Conservation (phyloP, 2,797 vertebrate genomes). For the Zenarchopterus dispar region DNA sequence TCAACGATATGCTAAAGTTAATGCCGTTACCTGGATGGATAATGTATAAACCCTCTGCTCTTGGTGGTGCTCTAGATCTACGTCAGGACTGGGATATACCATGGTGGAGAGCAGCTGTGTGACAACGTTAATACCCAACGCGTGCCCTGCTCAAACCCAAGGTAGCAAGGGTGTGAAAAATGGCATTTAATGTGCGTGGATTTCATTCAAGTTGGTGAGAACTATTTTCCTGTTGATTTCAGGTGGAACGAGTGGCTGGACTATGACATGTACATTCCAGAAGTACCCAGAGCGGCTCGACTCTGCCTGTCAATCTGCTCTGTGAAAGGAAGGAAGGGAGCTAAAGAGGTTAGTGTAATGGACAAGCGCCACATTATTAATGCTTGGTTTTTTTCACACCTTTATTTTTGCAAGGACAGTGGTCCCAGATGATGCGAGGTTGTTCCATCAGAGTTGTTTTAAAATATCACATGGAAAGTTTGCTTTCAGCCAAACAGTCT, state of each 20-base stretch:
- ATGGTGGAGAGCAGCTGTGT: conserved; percentile 97
- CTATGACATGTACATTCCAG: conserved; percentile 98
- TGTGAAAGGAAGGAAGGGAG: conserved; percentile 96
- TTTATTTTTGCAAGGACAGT: too few relatives aligned
- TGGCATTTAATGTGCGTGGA: neutral
- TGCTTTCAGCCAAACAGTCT: too few relatives aligned
- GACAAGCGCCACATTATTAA: neutral
- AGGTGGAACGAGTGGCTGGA: conserved; percentile 98
- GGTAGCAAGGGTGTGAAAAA: conserved; percentile 72
- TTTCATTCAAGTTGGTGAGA: neutral
- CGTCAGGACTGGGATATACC: conserved; percentile 97
- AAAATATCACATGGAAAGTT: too few relatives aligned
- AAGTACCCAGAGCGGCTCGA: conserved; percentile 94
- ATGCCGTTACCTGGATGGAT: neutral
- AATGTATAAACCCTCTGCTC: conserved; percentile 4
- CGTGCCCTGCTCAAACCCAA: conserved; percentile 97
- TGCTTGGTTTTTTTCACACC: too few relatives aligned
- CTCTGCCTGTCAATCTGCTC: conserved; percentile 99
- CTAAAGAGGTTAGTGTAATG: conserved; percentile 89
- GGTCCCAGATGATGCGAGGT: too few relatives aligned
- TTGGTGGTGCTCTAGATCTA: conserved; percentile 88
- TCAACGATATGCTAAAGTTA: conserved; percentile 4
- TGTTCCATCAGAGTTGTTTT: too few relatives aligned
- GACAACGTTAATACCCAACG: conserved; percentile 98
- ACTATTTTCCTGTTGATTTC: conserved; percentile 21